phyloP scores from a whole-genome alignment of 2,888 invertebrate genomes.

The Malthinus seriepunctatus region DNA sequence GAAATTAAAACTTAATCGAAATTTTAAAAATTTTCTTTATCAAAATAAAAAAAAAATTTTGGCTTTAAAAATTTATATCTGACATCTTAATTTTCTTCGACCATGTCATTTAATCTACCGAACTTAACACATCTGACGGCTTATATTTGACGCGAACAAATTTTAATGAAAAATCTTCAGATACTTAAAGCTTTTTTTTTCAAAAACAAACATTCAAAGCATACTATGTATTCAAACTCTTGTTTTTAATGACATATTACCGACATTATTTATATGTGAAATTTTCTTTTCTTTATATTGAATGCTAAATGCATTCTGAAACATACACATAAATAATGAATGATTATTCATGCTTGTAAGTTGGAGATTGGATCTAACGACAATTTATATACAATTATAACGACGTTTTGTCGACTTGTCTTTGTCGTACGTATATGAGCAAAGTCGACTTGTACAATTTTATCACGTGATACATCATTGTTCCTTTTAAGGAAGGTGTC shows the following conservation, averaged over 20 bases:
- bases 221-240: background rate
- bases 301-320: constrained; percentile 23
- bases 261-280: constrained; percentile 26
- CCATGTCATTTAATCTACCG: constrained; percentile 25
- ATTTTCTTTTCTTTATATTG: constrained; percentile 20
- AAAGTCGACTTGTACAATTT: constrained; percentile 10
- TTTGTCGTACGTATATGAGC: constrained; percentile 11
- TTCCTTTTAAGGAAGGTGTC: constrained; percentile 23
- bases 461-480: constrained; percentile 24
- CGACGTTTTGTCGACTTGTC: constrained; percentile 25
- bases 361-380: constrained; percentile 33
- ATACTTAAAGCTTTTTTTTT: no score
- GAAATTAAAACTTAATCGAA: constrained; percentile 10
- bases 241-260: constrained; percentile 31
- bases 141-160: constrained; percentile 15
- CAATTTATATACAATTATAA: constrained; percentile 36
- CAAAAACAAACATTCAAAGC: background rate
- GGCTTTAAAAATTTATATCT: constrained; percentile 17
- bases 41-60: no score
- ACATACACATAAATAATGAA: constrained; percentile 32
- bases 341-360: constrained; percentile 35
- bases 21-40: background rate
- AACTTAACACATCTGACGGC: constrained; percentile 25
- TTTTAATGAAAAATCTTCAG: constrained; percentile 16
- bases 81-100: constrained; percentile 23